A percentile compares a stretch with the other conserved stretches of the same genome.
Conservation (phyloP, 2,797 vertebrate species). For the Diglossa cyanea region DNA sequence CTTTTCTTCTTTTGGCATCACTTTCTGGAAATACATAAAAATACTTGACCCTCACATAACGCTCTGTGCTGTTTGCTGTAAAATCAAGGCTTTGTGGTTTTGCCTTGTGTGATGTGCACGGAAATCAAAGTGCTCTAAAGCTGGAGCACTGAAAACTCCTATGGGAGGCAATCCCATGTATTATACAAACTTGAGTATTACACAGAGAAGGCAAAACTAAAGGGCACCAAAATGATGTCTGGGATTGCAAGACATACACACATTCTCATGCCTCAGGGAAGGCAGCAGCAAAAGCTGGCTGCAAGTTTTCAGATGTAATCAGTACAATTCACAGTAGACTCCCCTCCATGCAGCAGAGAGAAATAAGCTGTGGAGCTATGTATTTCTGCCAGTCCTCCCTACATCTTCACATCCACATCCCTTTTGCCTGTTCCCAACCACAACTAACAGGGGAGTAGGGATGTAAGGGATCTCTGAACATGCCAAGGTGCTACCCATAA, state of each 20-base stretch:
- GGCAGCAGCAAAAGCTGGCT: neutral
- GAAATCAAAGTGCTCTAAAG: slow-evolving; percentile 5
- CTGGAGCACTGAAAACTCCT: neutral
- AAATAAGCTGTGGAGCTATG: fast-evolving
- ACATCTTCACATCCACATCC: neutral
- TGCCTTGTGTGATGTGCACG: neutral
- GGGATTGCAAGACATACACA: neutral
- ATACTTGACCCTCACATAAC: neutral
- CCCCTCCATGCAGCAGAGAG: neutral
- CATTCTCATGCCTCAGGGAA: neutral
- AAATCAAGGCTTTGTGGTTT: neutral
- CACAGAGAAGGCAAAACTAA: neutral
- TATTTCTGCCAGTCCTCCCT: neutral
- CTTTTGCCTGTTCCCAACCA: neutral
- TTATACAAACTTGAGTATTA: neutral
- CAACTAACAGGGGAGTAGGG: neutral
- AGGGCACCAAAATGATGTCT: neutral
- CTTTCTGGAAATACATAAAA: neutral
- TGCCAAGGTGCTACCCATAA: neutral
- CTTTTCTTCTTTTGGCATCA: neutral
- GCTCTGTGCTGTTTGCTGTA: neutral
- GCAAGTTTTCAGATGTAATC: neutral
- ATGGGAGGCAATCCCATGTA: neutral
- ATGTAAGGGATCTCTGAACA: fast-evolving
- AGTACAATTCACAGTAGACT: neutral